phyloP scores from a whole-genome alignment of 2,797 vertebrate genomes.

The Myotis vivesi region DNA sequence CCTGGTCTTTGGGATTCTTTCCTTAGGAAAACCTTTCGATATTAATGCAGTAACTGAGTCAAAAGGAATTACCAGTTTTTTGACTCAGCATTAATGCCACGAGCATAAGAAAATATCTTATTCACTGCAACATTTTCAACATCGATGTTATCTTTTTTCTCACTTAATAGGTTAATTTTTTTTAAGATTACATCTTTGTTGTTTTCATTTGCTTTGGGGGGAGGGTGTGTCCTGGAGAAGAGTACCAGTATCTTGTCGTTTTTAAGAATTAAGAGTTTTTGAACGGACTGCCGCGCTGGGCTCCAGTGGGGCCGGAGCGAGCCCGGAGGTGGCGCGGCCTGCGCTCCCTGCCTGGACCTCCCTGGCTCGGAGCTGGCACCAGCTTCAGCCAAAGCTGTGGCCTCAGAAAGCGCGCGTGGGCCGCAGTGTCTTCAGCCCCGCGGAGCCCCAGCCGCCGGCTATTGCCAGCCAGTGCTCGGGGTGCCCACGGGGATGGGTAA shows the following conservation, averaged over 20 bases:
- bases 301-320: too few relatives aligned
- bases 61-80: background rate
- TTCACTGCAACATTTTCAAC: background rate
- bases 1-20: background rate
- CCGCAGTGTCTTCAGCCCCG: too few relatives aligned
- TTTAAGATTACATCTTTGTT: background rate
- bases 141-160: background rate
- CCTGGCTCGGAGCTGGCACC: too few relatives aligned
- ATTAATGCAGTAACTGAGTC: background rate
- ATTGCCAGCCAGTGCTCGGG: conserved; percentile 35
- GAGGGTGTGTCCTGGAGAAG: background rate
- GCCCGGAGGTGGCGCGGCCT: too few relatives aligned
- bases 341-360: too few relatives aligned
- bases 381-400: too few relatives aligned
- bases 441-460: conserved; percentile 24
- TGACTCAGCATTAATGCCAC: background rate
- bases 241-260: background rate
- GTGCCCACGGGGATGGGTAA: conserved; percentile 78
- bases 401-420: too few relatives aligned
- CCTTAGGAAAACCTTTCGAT: background rate
- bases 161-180: background rate
- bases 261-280: conserved; percentile 2
- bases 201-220: background rate
- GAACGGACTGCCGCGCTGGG: too few relatives aligned
- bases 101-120: background rate